Conservation (phyloP, 2,888 invertebrate genomes). For the Atrina japonica region DNA sequence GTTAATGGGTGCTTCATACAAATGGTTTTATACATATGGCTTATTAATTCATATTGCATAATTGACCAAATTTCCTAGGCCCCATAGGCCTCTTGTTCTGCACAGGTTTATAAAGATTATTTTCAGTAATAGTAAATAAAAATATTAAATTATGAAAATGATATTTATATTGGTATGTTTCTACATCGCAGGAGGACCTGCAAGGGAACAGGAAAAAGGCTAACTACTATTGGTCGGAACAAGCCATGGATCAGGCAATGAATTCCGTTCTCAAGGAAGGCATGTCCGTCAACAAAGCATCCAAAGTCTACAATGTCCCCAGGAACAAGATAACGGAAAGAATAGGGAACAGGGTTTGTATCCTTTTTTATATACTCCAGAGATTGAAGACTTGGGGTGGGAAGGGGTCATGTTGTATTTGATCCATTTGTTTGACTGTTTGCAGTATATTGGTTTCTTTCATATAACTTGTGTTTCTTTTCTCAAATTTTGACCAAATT, state of each 20-base stretch:
- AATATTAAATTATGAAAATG: no score
- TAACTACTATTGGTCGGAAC: conserved; percentile 31
- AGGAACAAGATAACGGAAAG: conserved; percentile 30
- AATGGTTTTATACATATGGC: no score
- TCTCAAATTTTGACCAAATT: no score
- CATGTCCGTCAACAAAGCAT: conserved; percentile 45
- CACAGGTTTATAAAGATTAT: no score
- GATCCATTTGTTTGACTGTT: background rate
- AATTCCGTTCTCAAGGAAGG: conserved; percentile 38
- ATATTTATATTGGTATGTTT: no score
- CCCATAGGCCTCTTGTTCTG: no score
- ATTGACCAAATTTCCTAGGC: background rate
- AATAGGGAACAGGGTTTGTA: conserved; percentile 28
- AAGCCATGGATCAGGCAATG: conserved; percentile 32
- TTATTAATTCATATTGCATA: no score
- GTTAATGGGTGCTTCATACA: no score
- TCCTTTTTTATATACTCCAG: no score
- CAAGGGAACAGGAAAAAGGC: conserved; percentile 7
- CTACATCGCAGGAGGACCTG: conserved; percentile 6
- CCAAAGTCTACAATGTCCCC: conserved; percentile 37
- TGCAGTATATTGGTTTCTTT: background rate
- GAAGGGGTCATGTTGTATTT: no score
- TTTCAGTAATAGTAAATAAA: no score
- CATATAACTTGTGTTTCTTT: background rate
- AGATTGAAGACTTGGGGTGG: no score